Base-by-base conservation (phyloP, 2,113 vertebrate species). In the Pelecanoides urinatrix region DNA sequence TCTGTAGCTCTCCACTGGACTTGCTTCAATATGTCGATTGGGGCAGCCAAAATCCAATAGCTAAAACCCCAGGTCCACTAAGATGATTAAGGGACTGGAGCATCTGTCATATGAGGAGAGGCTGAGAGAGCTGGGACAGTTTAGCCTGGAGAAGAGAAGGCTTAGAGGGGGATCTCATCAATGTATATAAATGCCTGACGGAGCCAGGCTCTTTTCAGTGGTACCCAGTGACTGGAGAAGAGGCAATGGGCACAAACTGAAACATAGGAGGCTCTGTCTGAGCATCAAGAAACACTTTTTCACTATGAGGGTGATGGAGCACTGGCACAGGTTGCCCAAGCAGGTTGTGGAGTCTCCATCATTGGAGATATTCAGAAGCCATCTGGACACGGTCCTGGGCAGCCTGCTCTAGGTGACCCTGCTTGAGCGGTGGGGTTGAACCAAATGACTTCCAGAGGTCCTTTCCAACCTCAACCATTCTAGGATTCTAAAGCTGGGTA, bases 11-110 rank as follows among this genome's bases (percentile, higher is more conserved):
- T 56, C 16, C 27, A 8, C 26, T 49, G 61, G 32, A 32, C 34
- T 66, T 71, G 61, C 13, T 53, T 78, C 42, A 0, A 0, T 16
- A 47, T n/a, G 25, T 36, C 34, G 63, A 0, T 7, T 75, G 62
- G 18, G 17, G 36, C 67, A 62, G 45, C 11, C 17, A 45, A 40
- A 95, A 72, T 26, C 9, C 19, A 30, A 26, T 7, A 63, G 42
- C 32, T 72, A 59, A 52, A 72, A 66, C 38, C 16, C 5, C 27
- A 42, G n/a, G 15, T 13, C 55, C 32, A 16, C 55, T 38, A 18
- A 70, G 45, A 68, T 73, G 19, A n/a, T 63, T 8, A 42, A 50
- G 49, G 13, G 16, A 36, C 53, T 47, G 29, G 17, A 67, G 21
- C 9, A 34, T 49, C n/a, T 32, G 2, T 63, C 17, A 1, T 27